Evolutionary conservation across 2,888 invertebrate genomes (phyloP).

Genomic region (Erebia epiphron): DNA sequence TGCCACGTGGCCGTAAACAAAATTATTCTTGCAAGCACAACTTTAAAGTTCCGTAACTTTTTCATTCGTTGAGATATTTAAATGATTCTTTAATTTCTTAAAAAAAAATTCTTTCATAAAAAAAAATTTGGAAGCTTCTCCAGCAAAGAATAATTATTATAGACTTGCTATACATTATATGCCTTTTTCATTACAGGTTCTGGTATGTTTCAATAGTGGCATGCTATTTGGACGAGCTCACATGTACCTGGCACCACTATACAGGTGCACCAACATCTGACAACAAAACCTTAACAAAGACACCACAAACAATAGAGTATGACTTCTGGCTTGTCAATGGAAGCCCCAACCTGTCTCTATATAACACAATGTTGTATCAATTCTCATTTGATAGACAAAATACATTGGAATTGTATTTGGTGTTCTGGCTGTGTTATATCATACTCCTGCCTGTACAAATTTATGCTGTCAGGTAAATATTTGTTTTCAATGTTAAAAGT

Average conservation of each 20-base stretch:
- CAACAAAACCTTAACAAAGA: conserved; percentile 61
- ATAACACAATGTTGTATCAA: conserved; percentile 95
- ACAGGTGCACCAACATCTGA: conserved; percentile 61
- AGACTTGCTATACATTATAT: not conserved
- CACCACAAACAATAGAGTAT: conserved; percentile 83
- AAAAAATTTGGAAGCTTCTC: no score
- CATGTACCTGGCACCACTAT: conserved; percentile 93
- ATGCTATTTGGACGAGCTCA: conserved; percentile 91
- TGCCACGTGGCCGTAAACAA: no score
- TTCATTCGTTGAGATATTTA: no score
- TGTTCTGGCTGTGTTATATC: conserved; percentile 93
- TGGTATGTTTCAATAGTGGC: conserved; percentile 98
- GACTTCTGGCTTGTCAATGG: conserved; percentile 99
- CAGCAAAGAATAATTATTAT: no score
- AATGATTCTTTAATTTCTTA: no score
- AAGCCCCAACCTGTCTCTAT: conserved; percentile 93
- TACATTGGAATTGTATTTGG: conserved; percentile 93
- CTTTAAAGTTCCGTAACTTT: no score
- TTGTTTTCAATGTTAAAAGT: conserved; percentile 24
- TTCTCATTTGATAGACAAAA: conserved; percentile 98
- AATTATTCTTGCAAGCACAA: no score
- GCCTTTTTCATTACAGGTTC: conserved; percentile 84
- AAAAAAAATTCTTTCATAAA: no score
- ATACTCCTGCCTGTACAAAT: conserved; percentile 94
- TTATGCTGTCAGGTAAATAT: conserved; percentile 88